Evolutionary conservation across 2,797 vertebrate genomes (phyloP).

Genomic region (Fundulus diaphanus): DNA sequence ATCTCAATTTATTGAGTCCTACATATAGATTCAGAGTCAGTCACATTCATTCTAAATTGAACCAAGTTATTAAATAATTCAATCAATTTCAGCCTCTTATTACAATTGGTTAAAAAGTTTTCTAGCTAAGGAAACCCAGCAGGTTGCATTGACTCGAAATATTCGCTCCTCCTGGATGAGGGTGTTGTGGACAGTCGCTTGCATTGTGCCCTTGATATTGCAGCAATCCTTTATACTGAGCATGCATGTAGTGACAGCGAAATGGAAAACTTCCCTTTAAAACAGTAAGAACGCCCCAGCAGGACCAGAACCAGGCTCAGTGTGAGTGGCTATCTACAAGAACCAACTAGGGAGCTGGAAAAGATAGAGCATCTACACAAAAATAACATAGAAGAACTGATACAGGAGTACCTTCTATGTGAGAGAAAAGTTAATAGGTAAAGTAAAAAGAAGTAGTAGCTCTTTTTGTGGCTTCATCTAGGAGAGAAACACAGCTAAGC

Average conservation of each 20-base stretch:
- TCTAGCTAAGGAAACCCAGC: too few relatives aligned
- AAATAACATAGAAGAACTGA: background rate
- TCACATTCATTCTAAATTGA: background rate
- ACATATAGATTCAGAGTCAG: background rate
- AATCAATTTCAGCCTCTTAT: background rate
- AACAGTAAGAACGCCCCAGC: background rate
- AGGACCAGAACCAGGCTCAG: too few relatives aligned
- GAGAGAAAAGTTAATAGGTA: too few relatives aligned
- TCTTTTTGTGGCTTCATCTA: too few relatives aligned
- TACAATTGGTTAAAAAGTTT: background rate
- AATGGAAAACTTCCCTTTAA: background rate
- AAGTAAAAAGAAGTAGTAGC: too few relatives aligned
- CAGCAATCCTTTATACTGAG: too few relatives aligned
- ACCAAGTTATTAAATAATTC: background rate
- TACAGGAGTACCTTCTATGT: background rate
- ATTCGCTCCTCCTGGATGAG: background rate
- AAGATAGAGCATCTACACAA: background rate
- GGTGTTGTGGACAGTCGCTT: too few relatives aligned
- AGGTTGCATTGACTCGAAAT: background rate
- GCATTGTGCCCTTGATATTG: too few relatives aligned
- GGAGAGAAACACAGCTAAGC: too few relatives aligned
- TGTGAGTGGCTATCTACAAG: too few relatives aligned
- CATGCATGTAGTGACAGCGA: background rate
- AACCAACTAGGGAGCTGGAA: background rate
- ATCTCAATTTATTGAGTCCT: background rate